Evolutionary conservation across 2,888 invertebrate species (phyloP), one percentile per base, ranked within the genome.

Genomic region (Callinectes sapidus): DNA sequence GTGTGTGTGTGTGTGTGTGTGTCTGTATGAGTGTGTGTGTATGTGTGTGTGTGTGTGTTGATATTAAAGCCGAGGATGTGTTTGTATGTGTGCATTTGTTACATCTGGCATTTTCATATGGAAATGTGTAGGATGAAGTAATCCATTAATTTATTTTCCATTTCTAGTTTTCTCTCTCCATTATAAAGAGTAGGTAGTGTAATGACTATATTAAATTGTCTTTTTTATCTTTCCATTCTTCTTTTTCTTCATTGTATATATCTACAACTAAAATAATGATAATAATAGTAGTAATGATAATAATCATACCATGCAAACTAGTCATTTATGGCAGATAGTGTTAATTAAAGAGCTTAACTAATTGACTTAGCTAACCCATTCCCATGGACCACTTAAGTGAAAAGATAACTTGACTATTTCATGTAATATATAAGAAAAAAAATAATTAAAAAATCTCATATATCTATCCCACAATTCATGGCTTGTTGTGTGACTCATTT

Each of bases 241-340:
- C 48, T 48, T 87, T 28, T 39, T 89, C 39, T 35, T 54, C 54
- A 55, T 55, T 92, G 92, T 92, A 92, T n/a, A 92, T 92, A 92
- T n/a, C 28, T 32, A 87, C 10, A 54, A n/a, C 32, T n/a, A 42
- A 42, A 71, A 85, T 71, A 89, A 87, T 55, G 81, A 13, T 71
- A 88, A 89, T 91, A 71, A 48, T 48, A 48, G 8, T 48, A 48
- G 89, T 42, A 92, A 28, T 16, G 71, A 87, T 87, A 28, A 81
- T 90, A 91, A 87, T 55, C 87, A 2, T 71, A 88, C 91, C 89
- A 71, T 71, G 71, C 90, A 90, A 93, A 91, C 92, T 93, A 93
- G 92, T 93, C 92, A 93, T 89, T 89, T 90, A 89, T 93, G 91
- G 92, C 91, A 91, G 92, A 93, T 93, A 88, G 91, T 77, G 66